Conservation (phyloP, 2,113 vertebrate species). For the Etheostoma cragini region DNA sequence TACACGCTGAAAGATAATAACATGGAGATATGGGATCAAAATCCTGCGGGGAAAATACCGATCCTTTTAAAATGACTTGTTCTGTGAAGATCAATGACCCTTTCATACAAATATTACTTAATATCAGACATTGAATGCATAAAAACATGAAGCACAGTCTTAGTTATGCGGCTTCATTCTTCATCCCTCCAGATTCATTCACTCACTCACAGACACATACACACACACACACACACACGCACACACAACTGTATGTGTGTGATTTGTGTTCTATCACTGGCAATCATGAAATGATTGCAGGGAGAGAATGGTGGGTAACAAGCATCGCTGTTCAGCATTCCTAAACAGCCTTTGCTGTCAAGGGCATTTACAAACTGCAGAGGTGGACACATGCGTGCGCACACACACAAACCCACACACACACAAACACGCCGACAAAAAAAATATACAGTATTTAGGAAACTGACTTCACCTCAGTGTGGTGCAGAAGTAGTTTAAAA, state of each 20-base stretch:
- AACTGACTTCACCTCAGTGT: conserved; percentile 14
- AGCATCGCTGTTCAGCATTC: conserved; percentile 64
- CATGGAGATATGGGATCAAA: background rate
- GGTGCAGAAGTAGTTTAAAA: conserved; percentile 35
- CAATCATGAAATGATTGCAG: conserved; percentile 75
- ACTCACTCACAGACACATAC: conserved; percentile 10
- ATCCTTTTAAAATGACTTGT: background rate
- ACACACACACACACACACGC: conserved; percentile 1
- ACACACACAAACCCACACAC: background rate
- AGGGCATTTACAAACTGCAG: conserved; percentile 53
- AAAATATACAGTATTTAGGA: conserved; percentile 21
- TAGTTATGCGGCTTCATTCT: background rate
- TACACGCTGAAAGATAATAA: background rate
- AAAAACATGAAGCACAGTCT: background rate
- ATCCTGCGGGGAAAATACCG: background rate
- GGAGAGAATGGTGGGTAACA: conserved; percentile 64
- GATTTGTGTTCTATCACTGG: conserved; percentile 65
- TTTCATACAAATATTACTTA: background rate
- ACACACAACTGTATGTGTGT: conserved; percentile 31
- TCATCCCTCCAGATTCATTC: background rate
- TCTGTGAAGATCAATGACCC: background rate
- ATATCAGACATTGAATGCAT: background rate
- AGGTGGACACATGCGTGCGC: background rate
- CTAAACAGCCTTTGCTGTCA: conserved; percentile 67
- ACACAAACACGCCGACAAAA: background rate